Evolutionary conservation across 2,797 vertebrate species (phyloP).

Genomic region (Melanotaenia pygmaea): DNA sequence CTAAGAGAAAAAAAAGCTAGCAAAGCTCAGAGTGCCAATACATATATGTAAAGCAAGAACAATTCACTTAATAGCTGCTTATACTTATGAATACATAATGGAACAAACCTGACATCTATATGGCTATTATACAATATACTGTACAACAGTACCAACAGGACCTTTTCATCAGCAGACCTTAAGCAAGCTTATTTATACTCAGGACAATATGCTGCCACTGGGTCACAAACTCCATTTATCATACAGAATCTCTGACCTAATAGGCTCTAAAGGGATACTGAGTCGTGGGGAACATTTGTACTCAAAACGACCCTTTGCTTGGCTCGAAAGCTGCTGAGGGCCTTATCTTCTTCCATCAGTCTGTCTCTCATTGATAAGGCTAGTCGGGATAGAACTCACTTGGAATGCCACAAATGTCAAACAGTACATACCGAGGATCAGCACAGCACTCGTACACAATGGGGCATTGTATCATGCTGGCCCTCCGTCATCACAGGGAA

Average conservation of each 20-base stretch:
- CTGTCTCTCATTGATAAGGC: slow-evolving; percentile 73
- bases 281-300: slow-evolving; percentile 42
- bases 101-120: slow-evolving; percentile 8
- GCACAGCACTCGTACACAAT: slow-evolving; percentile 55
- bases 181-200: slow-evolving; percentile 43
- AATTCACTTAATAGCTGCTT: neutral
- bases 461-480: slow-evolving; percentile 55
- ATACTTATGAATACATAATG: neutral
- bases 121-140: slow-evolving; percentile 10
- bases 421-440: slow-evolving; percentile 52
- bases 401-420: slow-evolving; percentile 70
- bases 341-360: slow-evolving; percentile 64
- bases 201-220: slow-evolving; percentile 55
- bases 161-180: slow-evolving; percentile 50
- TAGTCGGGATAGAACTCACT: slow-evolving; percentile 55
- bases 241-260: slow-evolving; percentile 64
- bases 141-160: slow-evolving; percentile 23
- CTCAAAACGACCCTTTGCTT: slow-evolving; percentile 38
- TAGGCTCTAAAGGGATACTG: slow-evolving; percentile 54
- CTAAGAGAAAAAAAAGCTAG: too few species aligned
- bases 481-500: slow-evolving; percentile 37
- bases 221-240: slow-evolving; percentile 54
- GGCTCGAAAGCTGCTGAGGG: slow-evolving; percentile 46
- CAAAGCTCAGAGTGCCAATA: neutral
- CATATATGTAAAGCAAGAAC: neutral